Conservation (phyloP, 2,797 vertebrate species). For the Sebastes oblongus region DNA sequence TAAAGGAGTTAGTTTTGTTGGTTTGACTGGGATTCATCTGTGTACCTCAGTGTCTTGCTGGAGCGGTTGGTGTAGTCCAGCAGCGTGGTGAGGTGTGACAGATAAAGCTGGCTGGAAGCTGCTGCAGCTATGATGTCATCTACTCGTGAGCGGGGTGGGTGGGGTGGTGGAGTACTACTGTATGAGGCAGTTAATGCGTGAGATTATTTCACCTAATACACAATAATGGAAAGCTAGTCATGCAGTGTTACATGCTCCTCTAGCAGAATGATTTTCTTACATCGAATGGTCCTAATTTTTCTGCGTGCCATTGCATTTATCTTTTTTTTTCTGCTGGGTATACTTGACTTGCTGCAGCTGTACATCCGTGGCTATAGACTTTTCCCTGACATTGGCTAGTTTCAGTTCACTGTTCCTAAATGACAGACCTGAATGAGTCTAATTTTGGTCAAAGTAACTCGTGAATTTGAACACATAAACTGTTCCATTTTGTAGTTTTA, state of each 20-base stretch:
- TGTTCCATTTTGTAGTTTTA: background rate
- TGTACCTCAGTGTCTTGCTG: background rate
- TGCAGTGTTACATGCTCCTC: background rate
- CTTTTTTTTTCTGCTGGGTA: background rate
- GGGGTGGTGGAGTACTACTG: conserved; percentile 51
- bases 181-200: conserved; percentile 3
- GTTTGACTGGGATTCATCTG: background rate
- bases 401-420: background rate
- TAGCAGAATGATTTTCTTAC: background rate
- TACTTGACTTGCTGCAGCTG: background rate
- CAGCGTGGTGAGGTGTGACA: conserved; percentile 51
- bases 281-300: background rate
- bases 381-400: background rate
- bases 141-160: conserved; percentile 48
- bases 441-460: background rate
- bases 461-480: background rate
- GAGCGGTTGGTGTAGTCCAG: conserved; percentile 19
- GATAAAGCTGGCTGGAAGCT: conserved; percentile 69
- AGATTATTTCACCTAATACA: conserved; percentile 3
- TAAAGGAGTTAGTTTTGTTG: background rate
- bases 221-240: background rate
- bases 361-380: background rate
- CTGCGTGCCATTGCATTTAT: background rate
- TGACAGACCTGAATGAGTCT: background rate
- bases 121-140: conserved; percentile 85